phyloP scores from a whole-genome alignment of 2,888 invertebrate genomes.

The Plagodis pulveraria region DNA sequence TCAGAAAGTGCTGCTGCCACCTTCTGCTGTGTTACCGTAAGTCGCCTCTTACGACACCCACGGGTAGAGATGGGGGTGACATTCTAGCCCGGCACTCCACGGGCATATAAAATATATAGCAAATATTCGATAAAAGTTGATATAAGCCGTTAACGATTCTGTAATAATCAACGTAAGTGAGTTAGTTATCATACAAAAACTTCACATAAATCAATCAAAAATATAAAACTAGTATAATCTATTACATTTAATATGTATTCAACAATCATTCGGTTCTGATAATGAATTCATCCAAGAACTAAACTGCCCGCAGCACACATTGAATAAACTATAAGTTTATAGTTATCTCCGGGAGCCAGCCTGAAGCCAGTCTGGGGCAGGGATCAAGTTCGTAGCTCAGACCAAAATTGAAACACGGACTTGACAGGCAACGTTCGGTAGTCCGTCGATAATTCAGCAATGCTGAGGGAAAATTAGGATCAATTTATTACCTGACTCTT shows the following conservation, averaged over 20 bases:
- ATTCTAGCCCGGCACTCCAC: too few species aligned
- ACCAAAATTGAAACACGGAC: constrained; percentile 10
- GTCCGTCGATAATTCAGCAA: not conserved
- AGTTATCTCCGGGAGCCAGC: constrained; percentile 13
- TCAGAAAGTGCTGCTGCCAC: too few species aligned
- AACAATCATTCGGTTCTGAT: too few species aligned
- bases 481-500: not conserved
- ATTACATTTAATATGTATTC: too few species aligned
- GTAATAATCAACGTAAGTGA: not conserved
- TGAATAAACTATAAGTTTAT: constrained; percentile 17
- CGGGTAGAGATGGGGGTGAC: too few species aligned
- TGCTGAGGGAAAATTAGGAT: not conserved
- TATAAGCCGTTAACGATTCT: not conserved
- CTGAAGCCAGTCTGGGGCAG: constrained; percentile 25
- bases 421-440: constrained; percentile 8
- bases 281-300: not conserved
- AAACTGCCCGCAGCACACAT: not conserved
- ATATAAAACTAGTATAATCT: too few species aligned
- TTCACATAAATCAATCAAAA: too few species aligned
- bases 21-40: too few species aligned
- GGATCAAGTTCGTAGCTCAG: constrained; percentile 21
- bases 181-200: too few species aligned
- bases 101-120: not conserved
- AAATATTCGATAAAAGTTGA: not conserved
- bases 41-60: too few species aligned